Evolutionary conservation across 2,888 invertebrate species (phyloP), one percentile per base, ranked within the genome.

Genomic region (Drosophila pseudotalamancana): DNA sequence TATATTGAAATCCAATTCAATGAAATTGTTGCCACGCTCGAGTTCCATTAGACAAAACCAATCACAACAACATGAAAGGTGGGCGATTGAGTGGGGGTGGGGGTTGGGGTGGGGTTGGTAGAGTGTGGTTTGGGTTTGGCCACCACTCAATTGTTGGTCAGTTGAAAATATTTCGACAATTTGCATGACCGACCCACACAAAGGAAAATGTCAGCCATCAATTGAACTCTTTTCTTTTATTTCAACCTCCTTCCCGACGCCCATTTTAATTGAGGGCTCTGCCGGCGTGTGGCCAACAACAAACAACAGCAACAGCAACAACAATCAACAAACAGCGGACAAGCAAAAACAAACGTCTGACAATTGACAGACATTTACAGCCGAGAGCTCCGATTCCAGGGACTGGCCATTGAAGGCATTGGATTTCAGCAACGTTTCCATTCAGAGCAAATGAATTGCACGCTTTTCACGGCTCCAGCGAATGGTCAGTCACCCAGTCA

Each of bases 1-100:
- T 69, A 86, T 86, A 89, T 89, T 89, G 89, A 90, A 89, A 89
- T 89, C 77, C 83, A 89, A 90, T 89, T 88, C 89, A 77, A 78
- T 77, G 87, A 77, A 82, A 83, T 78, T 78, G 79, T 78, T 77
- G 78, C 79, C 72, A 88, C 79, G 88, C 89, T 81, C 79, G 84
- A 90, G 87, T 90, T 90, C 89, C 88, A 89, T 89, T 89, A 89
- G 88, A 89, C 88, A 89, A 90, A 89, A 81, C 83, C 87, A 87
- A 83, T 85, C 87, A 87, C 77, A 79, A 88, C 79, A 88, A 81
- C 75, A 55, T 60, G 63, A 62, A 61, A 73, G 60, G 67, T 76
- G 72, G 56, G 59, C 16, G 60, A 35, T 37, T 39, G 53, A 48
- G 6, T 34, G 16, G 39, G 29, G 8, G 1, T n/a, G 16, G 14